phyloP scores from a whole-genome alignment of 2,797 vertebrate genomes.

The Sebastes cheni region DNA sequence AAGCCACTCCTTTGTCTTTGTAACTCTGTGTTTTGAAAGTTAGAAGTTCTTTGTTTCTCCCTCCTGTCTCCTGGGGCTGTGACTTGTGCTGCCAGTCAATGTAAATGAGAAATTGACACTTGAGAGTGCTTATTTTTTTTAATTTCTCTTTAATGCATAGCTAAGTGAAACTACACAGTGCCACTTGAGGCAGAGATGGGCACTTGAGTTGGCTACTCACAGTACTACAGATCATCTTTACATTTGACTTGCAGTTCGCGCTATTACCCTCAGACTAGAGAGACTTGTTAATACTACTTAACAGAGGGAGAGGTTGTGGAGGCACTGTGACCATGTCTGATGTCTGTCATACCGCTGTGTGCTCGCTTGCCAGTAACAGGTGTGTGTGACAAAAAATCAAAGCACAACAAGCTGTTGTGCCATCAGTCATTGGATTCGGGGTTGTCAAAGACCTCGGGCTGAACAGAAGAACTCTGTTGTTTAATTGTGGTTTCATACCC shows the following conservation, averaged over 20 bases:
- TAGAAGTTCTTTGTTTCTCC: conserved; percentile 38
- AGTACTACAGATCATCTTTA: not conserved
- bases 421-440: not conserved
- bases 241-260: not conserved
- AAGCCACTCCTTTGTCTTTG: conserved; percentile 58
- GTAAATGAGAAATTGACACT: conserved; percentile 16
- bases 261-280: not conserved
- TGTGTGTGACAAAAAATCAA: not conserved
- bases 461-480: not conserved
- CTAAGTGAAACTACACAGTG: not conserved
- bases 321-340: not conserved
- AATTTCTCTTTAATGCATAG: not conserved
- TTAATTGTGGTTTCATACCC: not conserved
- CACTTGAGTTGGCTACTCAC: not conserved
- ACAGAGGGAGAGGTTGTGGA: not conserved
- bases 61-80: not conserved
- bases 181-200: not conserved
- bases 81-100: conserved; percentile 4
- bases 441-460: not conserved
- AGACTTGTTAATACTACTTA: not conserved
- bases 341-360: not conserved
- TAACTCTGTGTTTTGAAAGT: conserved; percentile 53
- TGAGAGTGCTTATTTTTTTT: not conserved
- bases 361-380: not conserved
- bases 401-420: not conserved